Evolutionary conservation across 2,888 invertebrate genomes (phyloP), one percentile per base, ranked within the genome.

Genomic region (Metellina segmentata): DNA sequence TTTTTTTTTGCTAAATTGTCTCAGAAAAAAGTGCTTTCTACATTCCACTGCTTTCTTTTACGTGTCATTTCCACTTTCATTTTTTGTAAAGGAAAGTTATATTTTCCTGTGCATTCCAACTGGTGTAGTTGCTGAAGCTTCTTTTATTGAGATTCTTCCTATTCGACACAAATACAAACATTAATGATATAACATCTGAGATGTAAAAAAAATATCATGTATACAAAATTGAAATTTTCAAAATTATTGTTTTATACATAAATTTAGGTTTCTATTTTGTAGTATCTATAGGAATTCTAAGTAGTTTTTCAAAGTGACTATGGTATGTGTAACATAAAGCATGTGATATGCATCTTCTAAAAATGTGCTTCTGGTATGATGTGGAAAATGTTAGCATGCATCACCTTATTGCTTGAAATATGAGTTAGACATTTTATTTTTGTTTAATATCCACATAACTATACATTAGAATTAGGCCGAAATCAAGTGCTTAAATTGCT

Each of bases 301-400:
- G 71, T 19, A 82, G n/a, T 34, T 34, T 82, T 81, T 83, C 48
- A 16, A 8, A 81, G n/a, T 70, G 49, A 70, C 70, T 81, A 9
- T 11, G 34, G 69, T 20, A 49, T 52, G 19, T 78, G 7, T 34
- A 79, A 13, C 16, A 77, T n/a, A 77, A 48, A 49, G 11, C 7
- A 7, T 6, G 61, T 53, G 11, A 11, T 79, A 8, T 61, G 19
- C 19, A 16, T 0, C 20, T 34, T 52, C 7, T 79, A 79, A n/a
- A 79, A 79, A 79, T 79, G 79, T 81, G 81, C 81, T 81, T 81
- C 81, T 81, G 70, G 49, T 69, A 81, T 81, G 81, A 81, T 51
- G 70, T 70, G 70, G 51, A 81, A 81, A 81, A 70, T 70, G 19
- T n/a, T 72, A 34, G 34, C 34, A 34, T 34, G 4, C 34, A 34